A percentile compares a stretch with the other conserved stretches of the same genome.
These are phyloP conservation scores for Fratercula arctica DNA, from an alignment of 2,797 vertebrate species.

Conservation along the genomic window DNA sequence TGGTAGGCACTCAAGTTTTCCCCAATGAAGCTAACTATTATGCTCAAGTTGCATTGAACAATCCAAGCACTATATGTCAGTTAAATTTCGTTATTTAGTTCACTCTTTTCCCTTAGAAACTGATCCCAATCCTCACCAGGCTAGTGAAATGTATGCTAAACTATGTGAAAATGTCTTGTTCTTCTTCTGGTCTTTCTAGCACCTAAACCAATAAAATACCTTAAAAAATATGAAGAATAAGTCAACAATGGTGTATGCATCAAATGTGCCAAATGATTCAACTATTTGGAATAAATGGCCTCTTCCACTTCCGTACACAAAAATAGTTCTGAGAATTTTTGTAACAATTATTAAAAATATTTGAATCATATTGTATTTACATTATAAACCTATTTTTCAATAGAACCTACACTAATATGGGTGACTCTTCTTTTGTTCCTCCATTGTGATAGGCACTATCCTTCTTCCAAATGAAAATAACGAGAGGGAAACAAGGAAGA, in stretches of 20 bases:
- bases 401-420: not conserved
- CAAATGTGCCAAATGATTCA: not conserved
- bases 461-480: not conserved
- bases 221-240: not conserved
- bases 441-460: not conserved
- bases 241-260: not conserved
- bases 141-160: constrained; percentile 38
- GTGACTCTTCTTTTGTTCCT: not conserved
- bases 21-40: constrained; percentile 52
- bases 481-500: not conserved
- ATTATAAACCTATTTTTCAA: not conserved
- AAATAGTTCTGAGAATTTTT: not conserved
- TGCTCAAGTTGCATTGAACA: constrained; percentile 53
- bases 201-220: not conserved
- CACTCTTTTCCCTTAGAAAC: not conserved
- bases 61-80: constrained; percentile 62
- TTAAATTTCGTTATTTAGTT: constrained; percentile 40
- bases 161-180: constrained; percentile 3
- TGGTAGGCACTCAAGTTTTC: constrained; percentile 65
- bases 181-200: constrained; percentile 18
- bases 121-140: constrained; percentile 8
- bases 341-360: not conserved
- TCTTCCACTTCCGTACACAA: not conserved
- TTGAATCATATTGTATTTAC: not conserved
- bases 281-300: not conserved